Base-by-base conservation (phyloP, 2,797 vertebrate species). In the Pterois miles region DNA sequence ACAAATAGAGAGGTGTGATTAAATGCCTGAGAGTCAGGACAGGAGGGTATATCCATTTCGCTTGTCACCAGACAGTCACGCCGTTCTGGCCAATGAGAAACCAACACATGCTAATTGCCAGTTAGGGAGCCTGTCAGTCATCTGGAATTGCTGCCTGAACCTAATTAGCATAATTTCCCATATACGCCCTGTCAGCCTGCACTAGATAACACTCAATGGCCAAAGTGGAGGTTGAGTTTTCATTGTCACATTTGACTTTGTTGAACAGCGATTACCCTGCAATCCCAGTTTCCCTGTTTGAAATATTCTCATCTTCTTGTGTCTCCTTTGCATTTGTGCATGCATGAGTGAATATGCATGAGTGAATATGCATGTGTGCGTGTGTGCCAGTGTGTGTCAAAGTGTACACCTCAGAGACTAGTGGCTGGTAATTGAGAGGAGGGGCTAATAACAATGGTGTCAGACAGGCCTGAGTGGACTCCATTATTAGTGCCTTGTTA, bases 101-200 rank as follows among this genome's bases (percentile, higher is more conserved):
- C 79, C 84, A 78, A 77, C 89, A 69, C 80, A 84, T 68, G 77
- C 76, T 91, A 92, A 93, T 92, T 91, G 87, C 78, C 74, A 87
- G 86, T 92, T 87, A 90, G 88, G 66, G 63, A 78, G 33, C 74
- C 80, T 91, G 91, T 90, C 92, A 93, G 65, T 93, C 85, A 87
- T 79, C 59, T 77, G 81, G 53, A 91, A 88, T 76, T 65, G 80
- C 65, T 1, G 76, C 71, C 80, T 66, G 74, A 79, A 76, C 12
- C 67, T 76, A 6, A 87, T 93, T 87, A 91, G 76, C 90, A 92
- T 92, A 89, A 93, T 91, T 85, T 87, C 71, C 25, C 68, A 74
- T 89, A 79, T 74, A 81, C 38, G 16, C 70, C 70, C 67, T 66
- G 57, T 53, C 76, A 78, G 72, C 33, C 63, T 1, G 22, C 66